These are phyloP conservation scores for Zaprionus ghesquierei DNA, from an alignment of 1,140 invertebrate species.

Conservation along the genomic window DNA sequence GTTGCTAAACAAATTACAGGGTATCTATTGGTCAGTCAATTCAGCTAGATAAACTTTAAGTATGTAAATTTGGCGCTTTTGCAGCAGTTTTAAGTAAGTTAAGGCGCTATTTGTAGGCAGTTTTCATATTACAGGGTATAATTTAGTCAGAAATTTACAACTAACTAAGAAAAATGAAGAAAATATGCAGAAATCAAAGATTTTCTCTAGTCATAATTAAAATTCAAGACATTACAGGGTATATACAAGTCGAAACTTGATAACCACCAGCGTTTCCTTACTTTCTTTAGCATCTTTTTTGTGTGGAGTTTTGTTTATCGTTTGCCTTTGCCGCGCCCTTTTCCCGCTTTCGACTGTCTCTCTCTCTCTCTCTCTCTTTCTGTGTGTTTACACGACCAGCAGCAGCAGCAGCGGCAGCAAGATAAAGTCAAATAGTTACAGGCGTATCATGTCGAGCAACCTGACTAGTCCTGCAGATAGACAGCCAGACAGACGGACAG, in stretches of 20 bases:
- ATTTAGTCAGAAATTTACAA: no score
- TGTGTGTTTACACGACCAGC: conserved; percentile 56
- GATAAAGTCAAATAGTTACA: conserved; percentile 79
- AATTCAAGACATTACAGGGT: neutral
- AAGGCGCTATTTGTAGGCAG: no score
- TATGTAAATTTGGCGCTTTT: no score
- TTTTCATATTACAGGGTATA: no score
- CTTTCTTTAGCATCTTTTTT: conserved; percentile 4
- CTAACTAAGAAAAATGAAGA: no score
- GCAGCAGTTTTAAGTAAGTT: no score
- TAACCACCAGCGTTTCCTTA: neutral
- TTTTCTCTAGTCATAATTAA: no score
- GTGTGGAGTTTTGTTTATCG: conserved; percentile 66
- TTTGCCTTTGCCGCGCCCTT: conserved; percentile 16
- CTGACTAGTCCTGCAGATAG: conserved; percentile 42
- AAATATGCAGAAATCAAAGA: no score
- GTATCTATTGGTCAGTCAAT: neutral
- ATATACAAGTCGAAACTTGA: neutral
- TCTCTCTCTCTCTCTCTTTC: no score
- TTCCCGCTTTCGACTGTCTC: conserved; percentile 19
- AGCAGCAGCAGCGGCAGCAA: conserved; percentile 51
- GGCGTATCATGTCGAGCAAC: conserved; percentile 63
- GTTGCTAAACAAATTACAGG: neutral
- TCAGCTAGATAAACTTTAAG: no score
- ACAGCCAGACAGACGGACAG: conserved; percentile 1